Evolutionary conservation across 2,888 invertebrate genomes (phyloP).

Genomic region (Cheilosia grossa): DNA sequence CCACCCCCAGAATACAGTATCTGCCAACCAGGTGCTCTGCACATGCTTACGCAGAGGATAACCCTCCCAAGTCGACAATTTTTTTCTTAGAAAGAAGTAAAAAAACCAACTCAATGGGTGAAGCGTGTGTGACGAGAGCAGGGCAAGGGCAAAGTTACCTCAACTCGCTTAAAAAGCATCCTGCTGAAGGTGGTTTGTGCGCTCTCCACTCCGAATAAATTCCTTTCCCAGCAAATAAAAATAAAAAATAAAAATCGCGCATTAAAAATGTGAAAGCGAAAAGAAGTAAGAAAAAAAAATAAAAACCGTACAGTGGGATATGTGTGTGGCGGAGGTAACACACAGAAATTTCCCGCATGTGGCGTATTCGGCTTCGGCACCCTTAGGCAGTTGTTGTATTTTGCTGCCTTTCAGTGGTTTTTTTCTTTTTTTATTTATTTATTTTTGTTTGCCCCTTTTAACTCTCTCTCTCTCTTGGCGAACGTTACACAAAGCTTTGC

Average conservation of each 20-base stretch:
- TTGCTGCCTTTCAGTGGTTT: not conserved
- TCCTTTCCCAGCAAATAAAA: constrained; percentile 34
- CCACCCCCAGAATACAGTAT: constrained; percentile 24
- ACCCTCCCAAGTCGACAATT: constrained; percentile 55
- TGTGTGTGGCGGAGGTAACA: constrained; percentile 10
- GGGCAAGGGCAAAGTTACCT: constrained; percentile 56
- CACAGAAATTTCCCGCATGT: constrained; percentile 62
- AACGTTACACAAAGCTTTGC: constrained; percentile 13
- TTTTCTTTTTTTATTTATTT: not conserved
- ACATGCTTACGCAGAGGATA: constrained; percentile 58
- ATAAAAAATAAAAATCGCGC: constrained; percentile 43
- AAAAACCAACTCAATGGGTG: not conserved
- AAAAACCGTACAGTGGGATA: not conserved
- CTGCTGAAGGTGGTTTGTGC: constrained; percentile 41
- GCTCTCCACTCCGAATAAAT: constrained; percentile 47
- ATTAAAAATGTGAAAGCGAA: constrained; percentile 47
- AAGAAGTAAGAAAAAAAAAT: not conserved
- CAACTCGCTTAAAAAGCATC: constrained; percentile 53
- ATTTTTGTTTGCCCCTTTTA: constrained; percentile 1
- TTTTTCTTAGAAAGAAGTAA: not conserved
- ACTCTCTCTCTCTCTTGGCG: not conserved
- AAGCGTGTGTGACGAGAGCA: not conserved
- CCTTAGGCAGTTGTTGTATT: constrained; percentile 53
- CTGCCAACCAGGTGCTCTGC: constrained; percentile 33
- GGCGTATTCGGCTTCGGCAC: constrained; percentile 50